phyloP scores from a whole-genome alignment of 2,113 vertebrate genomes.

The Tonatia bakeri region DNA sequence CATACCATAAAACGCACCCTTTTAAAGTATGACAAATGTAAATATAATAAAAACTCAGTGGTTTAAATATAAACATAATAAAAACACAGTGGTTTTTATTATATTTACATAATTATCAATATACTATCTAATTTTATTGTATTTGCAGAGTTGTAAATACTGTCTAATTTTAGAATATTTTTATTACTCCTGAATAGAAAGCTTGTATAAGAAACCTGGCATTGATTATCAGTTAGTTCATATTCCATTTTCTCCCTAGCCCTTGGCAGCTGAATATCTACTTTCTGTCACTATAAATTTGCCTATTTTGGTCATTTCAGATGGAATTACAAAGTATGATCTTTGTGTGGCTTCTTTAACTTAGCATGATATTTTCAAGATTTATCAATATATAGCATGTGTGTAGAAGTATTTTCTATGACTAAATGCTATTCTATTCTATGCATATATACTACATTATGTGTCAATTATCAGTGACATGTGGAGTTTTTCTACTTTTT shows the following conservation, averaged over 20 bases:
- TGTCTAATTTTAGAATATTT: not conserved
- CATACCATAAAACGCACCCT: not conserved
- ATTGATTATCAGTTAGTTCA: not conserved
- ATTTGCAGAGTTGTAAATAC: not conserved
- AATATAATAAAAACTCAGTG: not conserved
- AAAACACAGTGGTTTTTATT: not conserved
- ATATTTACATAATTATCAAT: not conserved
- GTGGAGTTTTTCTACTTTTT: not conserved
- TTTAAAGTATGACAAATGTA: not conserved
- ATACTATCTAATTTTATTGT: not conserved
- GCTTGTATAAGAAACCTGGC: not conserved
- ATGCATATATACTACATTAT: not conserved
- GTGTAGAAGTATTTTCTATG: not conserved
- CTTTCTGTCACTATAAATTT: not conserved
- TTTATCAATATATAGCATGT: not conserved
- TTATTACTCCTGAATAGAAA: not conserved
- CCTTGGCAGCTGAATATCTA: not conserved
- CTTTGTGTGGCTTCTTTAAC: not conserved
- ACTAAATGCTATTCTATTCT: not conserved
- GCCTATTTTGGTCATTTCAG: not conserved
- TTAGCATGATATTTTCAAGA: not conserved
- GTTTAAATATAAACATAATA: not conserved
- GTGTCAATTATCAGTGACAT: not conserved
- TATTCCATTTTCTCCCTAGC: not conserved
- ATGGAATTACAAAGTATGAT: not conserved